These are phyloP conservation scores for Tridacna gigas DNA, from an alignment of 2,888 invertebrate genomes.

Conservation along the genomic window DNA sequence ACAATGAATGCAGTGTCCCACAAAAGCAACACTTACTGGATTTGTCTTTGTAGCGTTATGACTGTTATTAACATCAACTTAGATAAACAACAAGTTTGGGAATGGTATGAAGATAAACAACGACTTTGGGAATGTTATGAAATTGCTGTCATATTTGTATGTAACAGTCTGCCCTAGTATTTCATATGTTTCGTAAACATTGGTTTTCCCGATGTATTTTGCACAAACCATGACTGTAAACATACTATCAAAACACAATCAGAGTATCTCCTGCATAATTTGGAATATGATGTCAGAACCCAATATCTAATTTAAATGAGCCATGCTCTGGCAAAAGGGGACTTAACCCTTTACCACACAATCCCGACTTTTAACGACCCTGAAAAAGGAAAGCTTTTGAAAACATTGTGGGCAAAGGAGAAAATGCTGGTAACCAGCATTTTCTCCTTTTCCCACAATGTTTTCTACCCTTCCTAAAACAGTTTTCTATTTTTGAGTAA, in stretches of 20 bases:
- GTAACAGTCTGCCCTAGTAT: conserved; percentile 8
- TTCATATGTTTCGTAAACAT: conserved; percentile 12
- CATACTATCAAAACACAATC: conserved; percentile 4
- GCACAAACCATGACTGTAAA: not conserved
- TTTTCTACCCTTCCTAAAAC: too few species aligned
- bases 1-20: too few species aligned
- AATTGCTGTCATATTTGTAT: conserved; percentile 2
- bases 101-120: conserved; percentile 7
- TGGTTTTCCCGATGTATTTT: conserved; percentile 1
- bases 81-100: conserved; percentile 4
- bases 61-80: not conserved
- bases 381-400: conserved; percentile 1
- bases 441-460: too few species aligned
- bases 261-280: conserved; percentile 1
- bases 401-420: too few species aligned
- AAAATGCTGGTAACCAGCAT: too few species aligned
- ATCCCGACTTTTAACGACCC: too few species aligned
- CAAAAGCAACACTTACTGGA: too few species aligned
- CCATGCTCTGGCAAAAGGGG: not conserved
- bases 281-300: not conserved
- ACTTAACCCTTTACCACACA: too few species aligned
- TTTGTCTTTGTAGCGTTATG: too few species aligned
- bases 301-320: not conserved
- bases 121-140: not conserved
- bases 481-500: too few species aligned